Percentiles rank a stretch among this genome's conserved stretches.
phyloP scores from a whole-genome alignment of 2,888 invertebrate genomes.

The Antheraea yamamai region DNA sequence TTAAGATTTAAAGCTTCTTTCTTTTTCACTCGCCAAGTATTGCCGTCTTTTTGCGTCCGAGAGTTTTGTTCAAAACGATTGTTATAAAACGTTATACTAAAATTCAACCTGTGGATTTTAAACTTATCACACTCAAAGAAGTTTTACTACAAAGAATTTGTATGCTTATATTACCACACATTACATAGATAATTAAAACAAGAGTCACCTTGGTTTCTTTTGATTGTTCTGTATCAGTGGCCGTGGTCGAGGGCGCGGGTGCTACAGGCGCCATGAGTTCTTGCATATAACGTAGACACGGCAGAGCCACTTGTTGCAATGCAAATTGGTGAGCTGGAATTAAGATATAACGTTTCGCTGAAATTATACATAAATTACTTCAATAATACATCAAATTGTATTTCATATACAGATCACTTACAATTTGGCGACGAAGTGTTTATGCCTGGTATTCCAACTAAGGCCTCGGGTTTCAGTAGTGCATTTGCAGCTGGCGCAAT shows the following conservation, averaged over 20 bases:
- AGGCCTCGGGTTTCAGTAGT: slow-evolving; percentile 65
- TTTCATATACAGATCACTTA: slow-evolving; percentile 59
- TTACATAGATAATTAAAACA: not conserved
- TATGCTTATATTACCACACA: no score
- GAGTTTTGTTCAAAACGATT: not conserved
- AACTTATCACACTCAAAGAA: not conserved
- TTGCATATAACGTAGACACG: slow-evolving; percentile 95
- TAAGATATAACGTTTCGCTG: slow-evolving; percentile 4
- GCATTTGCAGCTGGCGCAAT: slow-evolving; percentile 68
- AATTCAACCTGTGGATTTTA: not conserved
- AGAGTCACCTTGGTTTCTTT: slow-evolving; percentile 61
- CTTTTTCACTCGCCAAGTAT: not conserved
- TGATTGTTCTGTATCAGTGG: slow-evolving; percentile 49
- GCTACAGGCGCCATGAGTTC: slow-evolving; percentile 86
- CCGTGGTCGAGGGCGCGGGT: slow-evolving; percentile 39
- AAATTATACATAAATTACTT: not conserved
- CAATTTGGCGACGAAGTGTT: slow-evolving; percentile 73
- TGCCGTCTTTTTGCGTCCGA: not conserved
- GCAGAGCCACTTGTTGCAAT: slow-evolving; percentile 94
- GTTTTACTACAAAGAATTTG: not conserved
- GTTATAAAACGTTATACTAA: not conserved
- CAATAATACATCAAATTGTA: not conserved
- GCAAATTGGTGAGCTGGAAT: slow-evolving; percentile 89
- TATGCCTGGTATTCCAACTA: slow-evolving; percentile 69
- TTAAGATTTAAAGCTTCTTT: not conserved